A percentile compares a stretch with the other conserved stretches of the same genome.
Conservation (phyloP, 2,888 invertebrate species). For the Brenthis hecate region DNA sequence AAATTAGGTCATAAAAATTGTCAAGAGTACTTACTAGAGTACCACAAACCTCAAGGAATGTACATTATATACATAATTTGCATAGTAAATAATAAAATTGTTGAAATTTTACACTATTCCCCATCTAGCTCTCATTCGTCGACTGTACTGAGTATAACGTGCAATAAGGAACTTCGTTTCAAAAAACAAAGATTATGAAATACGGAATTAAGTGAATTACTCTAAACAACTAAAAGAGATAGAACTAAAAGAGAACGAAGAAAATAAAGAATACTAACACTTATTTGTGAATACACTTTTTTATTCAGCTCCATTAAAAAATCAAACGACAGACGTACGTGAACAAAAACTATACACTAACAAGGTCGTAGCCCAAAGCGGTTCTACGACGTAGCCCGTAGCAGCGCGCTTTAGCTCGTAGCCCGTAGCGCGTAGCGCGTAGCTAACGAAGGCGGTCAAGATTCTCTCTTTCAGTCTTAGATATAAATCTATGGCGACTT, state of each 20-base stretch:
- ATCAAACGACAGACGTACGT: conserved; percentile 31
- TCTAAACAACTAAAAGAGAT: not conserved
- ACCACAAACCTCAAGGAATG: no score
- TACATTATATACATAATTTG: no score
- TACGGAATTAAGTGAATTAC: no score
- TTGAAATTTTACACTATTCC: no score
- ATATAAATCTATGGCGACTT: conserved; percentile 22
- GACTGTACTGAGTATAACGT: no score
- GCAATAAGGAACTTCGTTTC: no score
- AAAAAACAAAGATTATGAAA: no score
- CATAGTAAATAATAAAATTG: no score
- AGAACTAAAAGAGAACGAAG: not conserved
- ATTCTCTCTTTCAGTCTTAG: conserved; percentile 23
- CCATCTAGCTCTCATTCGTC: no score
- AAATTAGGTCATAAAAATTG: no score
- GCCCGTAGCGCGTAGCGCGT: conserved; percentile 23
- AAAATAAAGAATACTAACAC: conserved; percentile 15
- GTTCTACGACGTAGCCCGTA: conserved; percentile 16
- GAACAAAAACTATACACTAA: conserved; percentile 33
- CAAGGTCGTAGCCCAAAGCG: conserved; percentile 34
- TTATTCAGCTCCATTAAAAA: conserved; percentile 34
- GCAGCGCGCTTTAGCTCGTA: conserved; percentile 16
- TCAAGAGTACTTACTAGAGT: no score
- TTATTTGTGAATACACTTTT: conserved; percentile 22
- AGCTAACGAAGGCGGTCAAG: conserved; percentile 28